Evolutionary conservation across 2,888 invertebrate species (phyloP), one percentile per base, ranked within the genome.

Genomic region (Tetranychus piercei): DNA sequence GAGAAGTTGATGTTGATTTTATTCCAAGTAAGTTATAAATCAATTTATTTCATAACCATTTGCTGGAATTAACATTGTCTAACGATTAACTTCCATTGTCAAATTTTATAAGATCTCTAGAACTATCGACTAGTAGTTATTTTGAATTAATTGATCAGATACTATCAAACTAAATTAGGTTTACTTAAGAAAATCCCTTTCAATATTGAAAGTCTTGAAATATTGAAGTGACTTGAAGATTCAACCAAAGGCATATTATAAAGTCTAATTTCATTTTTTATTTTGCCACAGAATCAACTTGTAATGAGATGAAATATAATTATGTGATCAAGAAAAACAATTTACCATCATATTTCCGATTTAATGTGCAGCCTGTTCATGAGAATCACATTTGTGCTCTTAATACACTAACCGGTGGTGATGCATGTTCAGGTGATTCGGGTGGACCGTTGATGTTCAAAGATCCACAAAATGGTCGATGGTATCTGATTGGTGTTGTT

Each of bases 381-480:
- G 69, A 69, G 20, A 23, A 23, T 69, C 22, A 69, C 34, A 69
- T 69, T 69, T 69, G 69, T 69, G 69, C 69, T 23, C 11, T 69
- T 6, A 69, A 69, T 69, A 20, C 20, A 69, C 69, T 5, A 69
- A 69, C 69, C 22, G 69, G 69, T 20, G 69, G 69, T 69, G 69
- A 69, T 69, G 69, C 69, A 1, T 69, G 69, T 69, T 69, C 69
- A 11, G 69, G 69, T 20, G 69, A 69, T 69, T 69, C 69, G 8
- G 69, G 69, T 69, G 69, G 69, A 69, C 69, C 69, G 6, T 69
- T 69, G 11, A 69, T 69, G 69, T 23, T 20, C 69, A 69, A 69
- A 8, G 20, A 20, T 20, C 20, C n/a, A 23, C 69, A 69, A 69
- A 23, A 20, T 11, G 22, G 22, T 23, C 69, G 69, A 20, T 69